Conservation (phyloP, 2,113 vertebrate genomes). For the Zosterops borbonicus region DNA sequence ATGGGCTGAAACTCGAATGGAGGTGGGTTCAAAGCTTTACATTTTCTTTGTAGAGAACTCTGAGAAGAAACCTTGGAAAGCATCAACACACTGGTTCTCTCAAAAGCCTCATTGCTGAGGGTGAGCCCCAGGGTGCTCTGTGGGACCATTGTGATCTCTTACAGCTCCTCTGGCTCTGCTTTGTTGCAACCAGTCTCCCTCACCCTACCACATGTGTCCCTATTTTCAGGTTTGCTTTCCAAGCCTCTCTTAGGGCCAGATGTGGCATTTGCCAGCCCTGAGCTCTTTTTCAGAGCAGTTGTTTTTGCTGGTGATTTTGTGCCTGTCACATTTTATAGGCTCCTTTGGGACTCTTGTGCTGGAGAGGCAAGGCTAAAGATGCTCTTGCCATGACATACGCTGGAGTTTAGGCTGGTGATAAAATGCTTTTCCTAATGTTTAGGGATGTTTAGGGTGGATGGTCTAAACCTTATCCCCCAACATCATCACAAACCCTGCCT, state of each 20-base stretch:
- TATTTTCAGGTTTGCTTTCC: background rate
- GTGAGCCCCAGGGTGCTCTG: background rate
- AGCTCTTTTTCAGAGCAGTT: background rate
- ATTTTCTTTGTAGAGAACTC: background rate
- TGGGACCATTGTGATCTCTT: rapidly evolving
- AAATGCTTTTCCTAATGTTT: background rate
- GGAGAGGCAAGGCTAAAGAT: background rate
- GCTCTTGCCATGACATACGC: rapidly evolving
- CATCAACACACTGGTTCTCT: background rate
- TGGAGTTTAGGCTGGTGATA: background rate
- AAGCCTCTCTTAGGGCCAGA: background rate
- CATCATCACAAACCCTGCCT: rapidly evolving
- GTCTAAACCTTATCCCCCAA: background rate
- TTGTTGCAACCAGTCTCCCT: background rate
- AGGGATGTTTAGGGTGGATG: background rate
- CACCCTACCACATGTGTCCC: rapidly evolving
- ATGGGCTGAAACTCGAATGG: background rate
- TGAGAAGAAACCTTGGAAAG: background rate
- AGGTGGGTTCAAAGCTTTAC: background rate
- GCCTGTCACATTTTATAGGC: background rate
- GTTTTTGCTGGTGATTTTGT: background rate
- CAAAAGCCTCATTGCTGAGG: rapidly evolving
- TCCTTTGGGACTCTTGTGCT: background rate
- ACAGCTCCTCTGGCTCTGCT: background rate
- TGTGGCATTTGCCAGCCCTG: background rate